phyloP scores from a whole-genome alignment of 2,797 vertebrate species.

The Bryconaethiops microstoma region DNA sequence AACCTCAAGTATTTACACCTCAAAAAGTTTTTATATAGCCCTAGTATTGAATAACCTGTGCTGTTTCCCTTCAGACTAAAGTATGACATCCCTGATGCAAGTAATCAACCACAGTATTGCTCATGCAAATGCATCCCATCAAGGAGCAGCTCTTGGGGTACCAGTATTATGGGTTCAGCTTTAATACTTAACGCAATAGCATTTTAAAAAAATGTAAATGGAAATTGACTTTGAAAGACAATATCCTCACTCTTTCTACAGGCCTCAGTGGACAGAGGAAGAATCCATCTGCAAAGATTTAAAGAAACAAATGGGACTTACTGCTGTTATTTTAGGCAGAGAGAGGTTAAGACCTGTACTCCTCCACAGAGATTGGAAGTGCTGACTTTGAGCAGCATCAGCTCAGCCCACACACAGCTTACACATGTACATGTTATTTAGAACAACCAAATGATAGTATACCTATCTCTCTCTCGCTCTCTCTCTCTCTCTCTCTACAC shows the following conservation, averaged over 20 bases:
- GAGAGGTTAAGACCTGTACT: slow-evolving; percentile 66
- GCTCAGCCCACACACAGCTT: slow-evolving; percentile 61
- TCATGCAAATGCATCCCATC: neutral
- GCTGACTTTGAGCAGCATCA: slow-evolving; percentile 70
- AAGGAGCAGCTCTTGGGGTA: neutral
- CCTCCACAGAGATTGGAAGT: slow-evolving; percentile 65
- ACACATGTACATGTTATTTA: slow-evolving; percentile 8
- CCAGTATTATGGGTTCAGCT: neutral
- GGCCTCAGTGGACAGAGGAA: neutral
- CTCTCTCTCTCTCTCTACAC: too few species aligned
- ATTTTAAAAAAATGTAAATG: neutral
- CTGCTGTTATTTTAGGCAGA: slow-evolving; percentile 73
- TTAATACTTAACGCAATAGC: neutral
- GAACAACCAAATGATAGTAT: too few species aligned
- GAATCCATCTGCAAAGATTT: slow-evolving; percentile 9
- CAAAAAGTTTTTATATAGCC: neutral
- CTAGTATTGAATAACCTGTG: neutral
- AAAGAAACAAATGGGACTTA: slow-evolving; percentile 59
- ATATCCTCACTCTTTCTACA: slow-evolving; percentile 12
- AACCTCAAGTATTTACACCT: neutral
- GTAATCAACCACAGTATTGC: neutral
- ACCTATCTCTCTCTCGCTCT: too few species aligned
- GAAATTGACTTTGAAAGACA: slow-evolving; percentile 19
- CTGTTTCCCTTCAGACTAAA: neutral
- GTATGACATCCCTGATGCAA: neutral